These are phyloP conservation scores for Anguilla pacifica DNA, from an alignment of 2,797 vertebrate species.

Conservation along the genomic window DNA sequence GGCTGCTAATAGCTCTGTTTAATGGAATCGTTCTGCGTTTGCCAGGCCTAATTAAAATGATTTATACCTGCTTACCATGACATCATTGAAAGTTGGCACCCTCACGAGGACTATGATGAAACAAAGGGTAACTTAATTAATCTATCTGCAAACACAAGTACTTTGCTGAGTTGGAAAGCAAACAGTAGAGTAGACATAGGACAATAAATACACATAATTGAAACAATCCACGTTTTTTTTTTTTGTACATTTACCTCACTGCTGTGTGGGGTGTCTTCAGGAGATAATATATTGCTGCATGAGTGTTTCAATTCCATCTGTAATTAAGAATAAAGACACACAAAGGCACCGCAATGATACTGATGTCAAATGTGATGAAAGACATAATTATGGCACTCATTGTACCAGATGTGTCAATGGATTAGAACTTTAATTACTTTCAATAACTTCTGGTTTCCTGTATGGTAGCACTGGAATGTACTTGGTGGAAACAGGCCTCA, in stretches of 20 bases:
- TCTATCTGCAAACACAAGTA: constrained; percentile 42
- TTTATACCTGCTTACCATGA: constrained; percentile 57
- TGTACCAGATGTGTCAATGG: not conserved
- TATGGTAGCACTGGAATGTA: not conserved
- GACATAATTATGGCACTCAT: not conserved
- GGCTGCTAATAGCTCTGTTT: constrained; percentile 48
- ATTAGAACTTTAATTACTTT: not conserved
- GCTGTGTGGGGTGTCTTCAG: not conserved
- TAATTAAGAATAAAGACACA: constrained; percentile 8
- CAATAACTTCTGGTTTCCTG: not conserved
- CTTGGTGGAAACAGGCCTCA: not conserved
- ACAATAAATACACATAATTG: constrained; percentile 55
- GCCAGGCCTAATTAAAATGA: constrained; percentile 64
- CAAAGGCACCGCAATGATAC: not conserved
- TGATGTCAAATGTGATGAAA: constrained; percentile 4
- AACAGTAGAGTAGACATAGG: constrained; percentile 42
- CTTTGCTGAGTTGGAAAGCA: constrained; percentile 22
- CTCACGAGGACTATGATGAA: constrained; percentile 48
- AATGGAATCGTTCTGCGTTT: constrained; percentile 55
- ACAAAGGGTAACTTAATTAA: constrained; percentile 59
- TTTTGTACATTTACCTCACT: constrained; percentile 1
- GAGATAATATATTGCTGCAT: not conserved
- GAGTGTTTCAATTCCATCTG: not conserved
- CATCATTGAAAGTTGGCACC: constrained; percentile 50
- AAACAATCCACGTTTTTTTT: constrained; percentile 32